phyloP scores from a whole-genome alignment of 2,797 vertebrate species.

The Lates japonicus region DNA sequence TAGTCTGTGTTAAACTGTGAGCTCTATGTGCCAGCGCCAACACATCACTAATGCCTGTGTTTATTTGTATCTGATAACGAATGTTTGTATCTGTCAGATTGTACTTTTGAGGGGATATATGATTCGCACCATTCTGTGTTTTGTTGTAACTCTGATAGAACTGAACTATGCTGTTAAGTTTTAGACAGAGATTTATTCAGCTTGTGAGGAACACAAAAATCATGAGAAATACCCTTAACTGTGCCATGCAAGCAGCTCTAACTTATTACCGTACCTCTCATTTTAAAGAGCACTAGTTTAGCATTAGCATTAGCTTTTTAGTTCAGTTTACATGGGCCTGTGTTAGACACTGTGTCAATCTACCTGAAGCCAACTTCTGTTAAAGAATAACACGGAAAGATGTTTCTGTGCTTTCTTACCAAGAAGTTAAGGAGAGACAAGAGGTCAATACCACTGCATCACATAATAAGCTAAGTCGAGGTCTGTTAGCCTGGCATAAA shows the following conservation, averaged over 20 bases:
- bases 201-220: background rate
- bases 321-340: too few relatives aligned
- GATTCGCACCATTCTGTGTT: conserved; percentile 9
- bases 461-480: background rate
- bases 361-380: too few relatives aligned
- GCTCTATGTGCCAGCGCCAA: conserved; percentile 10
- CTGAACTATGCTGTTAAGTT: background rate
- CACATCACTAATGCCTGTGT: conserved; percentile 7
- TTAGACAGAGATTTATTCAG: background rate
- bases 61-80: conserved; percentile 36
- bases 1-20: background rate
- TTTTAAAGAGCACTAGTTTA: background rate
- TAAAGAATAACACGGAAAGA: background rate
- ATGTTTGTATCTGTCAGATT: conserved; percentile 18
- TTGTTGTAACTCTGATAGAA: conserved; percentile 24
- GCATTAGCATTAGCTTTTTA: background rate
- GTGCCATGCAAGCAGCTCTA: background rate
- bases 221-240: background rate
- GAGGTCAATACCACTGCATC: too few relatives aligned
- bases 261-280: too few relatives aligned
- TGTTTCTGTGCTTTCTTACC: background rate
- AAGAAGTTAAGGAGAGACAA: too few relatives aligned
- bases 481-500: conserved; percentile 30
- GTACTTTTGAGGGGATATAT: conserved; percentile 1
- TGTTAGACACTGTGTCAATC: too few relatives aligned